Evolutionary conservation across 2,113 vertebrate genomes (phyloP), one percentile per base, ranked within the genome.

Genomic region (Neolamprologus cancellatus): DNA sequence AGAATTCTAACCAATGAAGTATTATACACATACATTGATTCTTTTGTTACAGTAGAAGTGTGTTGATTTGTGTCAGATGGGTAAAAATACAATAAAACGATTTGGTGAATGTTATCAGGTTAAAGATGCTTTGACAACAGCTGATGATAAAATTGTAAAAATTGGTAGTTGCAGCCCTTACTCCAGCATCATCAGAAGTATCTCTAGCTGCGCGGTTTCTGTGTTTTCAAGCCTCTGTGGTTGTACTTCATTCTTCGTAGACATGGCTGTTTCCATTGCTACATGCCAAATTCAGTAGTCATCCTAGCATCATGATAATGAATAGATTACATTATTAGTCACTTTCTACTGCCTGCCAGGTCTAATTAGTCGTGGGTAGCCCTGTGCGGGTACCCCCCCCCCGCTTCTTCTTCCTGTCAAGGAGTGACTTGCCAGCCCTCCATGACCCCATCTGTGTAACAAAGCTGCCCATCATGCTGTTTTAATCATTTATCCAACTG

Each of bases 401-500:
- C 9, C 0, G 3, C 17, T 12, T 78, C 86, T 66, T 81, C 88
- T 85, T 84, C 50, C 87, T 83, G 79, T 90, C 78, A 82, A 81
- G 20, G 69, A 81, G 50, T 25, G 82, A 80, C 87, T 89, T 54
- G 20, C 61, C 86, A 85, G 88, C 57, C 52, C 84, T 84, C 66
- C 28, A 44, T 80, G 88, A 93, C 90, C 88, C 88, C 25, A 41
- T 84, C 84, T 80, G 57, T 78, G 93, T 92, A 90, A 50, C 86
- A 91, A 91, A 91, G 84, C 92, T 90, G 87, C 89, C 94, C 86
- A 90, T 92, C 90, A 91, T 82, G 59, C 88, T 83, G 88, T 90
- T 93, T 90, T 91, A 92, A 93, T 92, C 57, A 89, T 91, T 90
- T 89, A 79, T 91, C 92, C 90, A 87, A 61, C 83, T 81, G 7